These are phyloP conservation scores for Agrotis exclamationis DNA, from an alignment of 2,888 invertebrate species.

Conservation along the genomic window DNA sequence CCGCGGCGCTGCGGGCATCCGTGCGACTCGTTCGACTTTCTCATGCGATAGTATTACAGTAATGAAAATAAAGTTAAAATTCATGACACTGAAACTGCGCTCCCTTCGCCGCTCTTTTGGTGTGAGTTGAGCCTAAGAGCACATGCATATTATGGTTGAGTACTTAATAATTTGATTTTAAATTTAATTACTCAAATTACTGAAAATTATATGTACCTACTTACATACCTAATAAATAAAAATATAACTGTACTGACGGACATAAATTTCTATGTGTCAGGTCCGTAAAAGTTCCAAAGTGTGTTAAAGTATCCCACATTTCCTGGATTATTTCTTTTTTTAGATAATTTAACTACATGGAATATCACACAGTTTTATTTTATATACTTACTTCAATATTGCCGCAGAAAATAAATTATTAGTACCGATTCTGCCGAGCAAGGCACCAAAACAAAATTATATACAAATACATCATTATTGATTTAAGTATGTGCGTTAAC, in stretches of 20 bases:
- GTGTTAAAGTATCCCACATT: slow-evolving; percentile 10
- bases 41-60: no score
- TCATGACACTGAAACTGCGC: no score
- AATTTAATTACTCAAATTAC: neutral
- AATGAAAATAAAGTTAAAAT: no score
- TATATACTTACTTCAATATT: slow-evolving; percentile 43
- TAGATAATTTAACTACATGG: slow-evolving; percentile 23
- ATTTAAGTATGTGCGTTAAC: slow-evolving; percentile 50
- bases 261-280: neutral
- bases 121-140: no score
- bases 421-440: slow-evolving; percentile 23
- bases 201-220: neutral
- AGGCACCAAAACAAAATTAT: slow-evolving; percentile 48
- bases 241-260: neutral
- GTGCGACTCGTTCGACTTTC: no score
- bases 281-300: neutral
- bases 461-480: slow-evolving; percentile 41
- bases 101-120: no score
- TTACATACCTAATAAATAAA: neutral
- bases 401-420: slow-evolving; percentile 42
- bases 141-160: slow-evolving; percentile 2
- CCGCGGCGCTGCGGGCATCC: no score
- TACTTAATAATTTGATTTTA: neutral
- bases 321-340: slow-evolving; percentile 6
- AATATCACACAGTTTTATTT: slow-evolving; percentile 30